These are phyloP conservation scores for Chanos chanos DNA, from an alignment of 2,797 vertebrate species.

Conservation along the genomic window DNA sequence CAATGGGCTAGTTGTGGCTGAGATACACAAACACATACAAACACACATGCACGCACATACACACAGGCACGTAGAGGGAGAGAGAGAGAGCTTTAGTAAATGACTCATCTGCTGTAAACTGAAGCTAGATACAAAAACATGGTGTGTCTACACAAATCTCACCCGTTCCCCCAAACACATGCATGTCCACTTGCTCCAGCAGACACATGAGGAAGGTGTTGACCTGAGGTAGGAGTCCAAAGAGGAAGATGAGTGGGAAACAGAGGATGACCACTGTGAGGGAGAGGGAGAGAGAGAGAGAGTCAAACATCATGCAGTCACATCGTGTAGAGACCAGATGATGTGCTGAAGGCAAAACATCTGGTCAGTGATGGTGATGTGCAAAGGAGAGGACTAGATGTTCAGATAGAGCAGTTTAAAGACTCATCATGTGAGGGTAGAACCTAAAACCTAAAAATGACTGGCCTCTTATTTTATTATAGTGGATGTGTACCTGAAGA, in stretches of 20 bases:
- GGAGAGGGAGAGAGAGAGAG: neutral
- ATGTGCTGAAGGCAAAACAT: too few species aligned
- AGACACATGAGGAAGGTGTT: conserved; percentile 93
- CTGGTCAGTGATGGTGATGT: too few species aligned
- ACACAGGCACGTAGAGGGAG: neutral
- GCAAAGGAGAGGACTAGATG: too few species aligned
- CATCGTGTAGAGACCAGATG: neutral
- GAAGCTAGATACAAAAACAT: neutral
- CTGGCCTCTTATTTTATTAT: too few species aligned
- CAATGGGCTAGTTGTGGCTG: conserved; percentile 88
- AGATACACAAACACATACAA: conserved; percentile 16
- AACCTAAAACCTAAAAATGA: too few species aligned
- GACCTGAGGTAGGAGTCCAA: conserved; percentile 89
- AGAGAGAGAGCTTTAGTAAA: neutral
- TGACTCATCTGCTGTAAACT: neutral
- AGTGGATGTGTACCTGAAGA: too few species aligned
- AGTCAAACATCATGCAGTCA: neutral
- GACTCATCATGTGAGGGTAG: too few species aligned
- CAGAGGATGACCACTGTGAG: conserved; percentile 82
- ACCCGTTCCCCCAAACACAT: conserved; percentile 89
- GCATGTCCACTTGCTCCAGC: conserved; percentile 91
- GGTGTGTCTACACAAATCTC: conserved; percentile 33
- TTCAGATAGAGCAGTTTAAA: too few species aligned
- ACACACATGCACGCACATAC: neutral
- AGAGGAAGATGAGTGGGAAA: conserved; percentile 87